Evolutionary conservation across 2,888 invertebrate species (phyloP), one percentile per base, ranked within the genome.

Genomic region (Cantharis rustica): DNA sequence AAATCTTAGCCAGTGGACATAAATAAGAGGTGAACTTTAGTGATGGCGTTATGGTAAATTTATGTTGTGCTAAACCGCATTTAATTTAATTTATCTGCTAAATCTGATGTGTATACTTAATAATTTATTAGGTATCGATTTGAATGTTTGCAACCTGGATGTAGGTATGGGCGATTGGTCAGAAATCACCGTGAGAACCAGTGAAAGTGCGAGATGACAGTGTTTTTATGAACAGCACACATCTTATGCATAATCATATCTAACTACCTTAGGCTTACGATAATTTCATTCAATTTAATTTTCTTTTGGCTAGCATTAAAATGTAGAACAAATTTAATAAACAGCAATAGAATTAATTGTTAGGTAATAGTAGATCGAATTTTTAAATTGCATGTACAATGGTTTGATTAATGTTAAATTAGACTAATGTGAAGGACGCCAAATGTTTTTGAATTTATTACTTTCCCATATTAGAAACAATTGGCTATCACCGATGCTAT

Each of bases 191-290:
- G 86, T 86, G 85, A 85, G 86, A 86, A 86, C 85, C 79, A 83
- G 86, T 85, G 86, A 86, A 86, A 86, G 86, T 86, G 84, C 82
- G 82, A 85, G 84, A 85, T 85, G 85, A 85, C 84, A 84, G 84
- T 84, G 79, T 80, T 79, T 81, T 75, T 80, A 81, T 79, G 66
- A 47, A 71, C 76, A 76, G 71, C 70, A 84, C 83, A 83, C 81
- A 83, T 83, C 82, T 82, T 47, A 80, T 82, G 79, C 81, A 82
- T 84, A 84, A 84, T 84, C 82, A 47, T 47, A 47, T 80, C 23
- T 66, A 66, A 83, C 83, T 83, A 83, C 82, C 81, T 75, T 81
- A 83, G 82, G 83, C 82, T 73, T 77, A 76, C 78, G 79, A 78
- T 79, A 78, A 78, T 74, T 79, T 72, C 79, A 73, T 75, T 79